These are phyloP conservation scores for Tolmerus cingulatus DNA, from an alignment of 2,888 invertebrate genomes.

Conservation along the genomic window DNA sequence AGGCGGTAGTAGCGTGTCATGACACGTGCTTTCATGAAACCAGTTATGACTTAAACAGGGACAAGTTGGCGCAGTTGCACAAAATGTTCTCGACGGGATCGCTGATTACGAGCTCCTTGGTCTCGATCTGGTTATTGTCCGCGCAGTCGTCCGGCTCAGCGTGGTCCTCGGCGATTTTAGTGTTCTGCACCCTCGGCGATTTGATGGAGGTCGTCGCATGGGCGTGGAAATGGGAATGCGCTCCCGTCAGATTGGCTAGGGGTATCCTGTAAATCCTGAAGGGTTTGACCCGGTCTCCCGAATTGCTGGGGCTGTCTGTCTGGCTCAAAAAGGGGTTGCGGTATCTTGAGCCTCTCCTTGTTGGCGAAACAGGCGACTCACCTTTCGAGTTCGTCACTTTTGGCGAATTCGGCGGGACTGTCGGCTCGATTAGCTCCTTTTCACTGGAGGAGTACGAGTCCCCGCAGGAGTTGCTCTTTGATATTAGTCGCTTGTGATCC, in stretches of 20 bases:
- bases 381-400: conserved; percentile 50
- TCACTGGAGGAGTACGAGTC: conserved; percentile 52
- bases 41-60: conserved; percentile 45
- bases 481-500: conserved; percentile 55
- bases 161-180: conserved; percentile 49
- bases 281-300: conserved; percentile 56
- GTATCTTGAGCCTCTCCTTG: conserved; percentile 54
- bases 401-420: conserved; percentile 56
- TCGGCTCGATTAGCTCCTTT: conserved; percentile 46
- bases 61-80: conserved; percentile 49
- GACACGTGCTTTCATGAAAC: neutral
- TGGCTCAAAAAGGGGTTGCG: conserved; percentile 52
- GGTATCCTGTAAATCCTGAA: conserved; percentile 58
- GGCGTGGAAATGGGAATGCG: conserved; percentile 57
- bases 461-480: conserved; percentile 58
- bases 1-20: neutral
- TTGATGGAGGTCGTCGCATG: conserved; percentile 49
- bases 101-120: conserved; percentile 25
- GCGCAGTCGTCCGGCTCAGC: conserved; percentile 42
- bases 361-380: conserved; percentile 55
- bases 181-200: conserved; percentile 43
- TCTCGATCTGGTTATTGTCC: conserved; percentile 41
- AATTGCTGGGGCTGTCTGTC: conserved; percentile 38
- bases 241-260: conserved; percentile 56
- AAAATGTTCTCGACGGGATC: conserved; percentile 47